Evolutionary conservation across 2,888 invertebrate species (phyloP).

Genomic region (Mayetiola destructor): DNA sequence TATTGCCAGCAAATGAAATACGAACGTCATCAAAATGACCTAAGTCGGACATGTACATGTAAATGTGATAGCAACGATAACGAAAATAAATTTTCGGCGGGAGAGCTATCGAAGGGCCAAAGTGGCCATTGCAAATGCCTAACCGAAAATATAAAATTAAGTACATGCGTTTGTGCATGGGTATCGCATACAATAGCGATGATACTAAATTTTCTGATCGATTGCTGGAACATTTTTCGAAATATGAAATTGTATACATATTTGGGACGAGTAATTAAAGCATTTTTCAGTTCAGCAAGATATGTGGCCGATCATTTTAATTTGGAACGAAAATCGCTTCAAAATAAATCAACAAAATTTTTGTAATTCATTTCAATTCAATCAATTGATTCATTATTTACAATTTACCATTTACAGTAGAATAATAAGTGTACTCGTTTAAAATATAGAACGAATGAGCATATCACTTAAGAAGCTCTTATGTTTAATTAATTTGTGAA

Average conservation of each 20-base stretch:
- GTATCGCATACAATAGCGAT: slow-evolving; percentile 5
- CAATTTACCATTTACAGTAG: too few species aligned
- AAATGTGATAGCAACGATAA: background rate
- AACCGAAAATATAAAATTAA: too few species aligned
- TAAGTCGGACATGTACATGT: background rate
- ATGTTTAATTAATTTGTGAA: too few species aligned
- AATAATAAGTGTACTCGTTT: too few species aligned
- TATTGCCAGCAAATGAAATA: slow-evolving; percentile 10
- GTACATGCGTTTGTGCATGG: background rate
- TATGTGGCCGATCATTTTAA: background rate
- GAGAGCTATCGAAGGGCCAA: background rate
- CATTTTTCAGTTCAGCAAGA: background rate
- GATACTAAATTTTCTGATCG: slow-evolving; percentile 7
- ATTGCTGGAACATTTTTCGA: slow-evolving; percentile 5
- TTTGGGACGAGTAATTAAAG: background rate
- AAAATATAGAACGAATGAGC: too few species aligned
- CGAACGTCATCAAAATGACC: background rate
- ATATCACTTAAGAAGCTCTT: too few species aligned
- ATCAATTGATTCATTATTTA: background rate
- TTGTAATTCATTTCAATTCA: background rate
- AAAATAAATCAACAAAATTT: background rate
- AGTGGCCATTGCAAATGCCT: background rate
- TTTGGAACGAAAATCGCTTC: background rate
- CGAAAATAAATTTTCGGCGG: background rate
- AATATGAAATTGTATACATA: slow-evolving; percentile 4